Percentiles rank a stretch among this genome's conserved stretches.
These are phyloP conservation scores for Dolichomitus sp. DNA, from an alignment of 2,888 invertebrate species.

Conservation along the genomic window DNA sequence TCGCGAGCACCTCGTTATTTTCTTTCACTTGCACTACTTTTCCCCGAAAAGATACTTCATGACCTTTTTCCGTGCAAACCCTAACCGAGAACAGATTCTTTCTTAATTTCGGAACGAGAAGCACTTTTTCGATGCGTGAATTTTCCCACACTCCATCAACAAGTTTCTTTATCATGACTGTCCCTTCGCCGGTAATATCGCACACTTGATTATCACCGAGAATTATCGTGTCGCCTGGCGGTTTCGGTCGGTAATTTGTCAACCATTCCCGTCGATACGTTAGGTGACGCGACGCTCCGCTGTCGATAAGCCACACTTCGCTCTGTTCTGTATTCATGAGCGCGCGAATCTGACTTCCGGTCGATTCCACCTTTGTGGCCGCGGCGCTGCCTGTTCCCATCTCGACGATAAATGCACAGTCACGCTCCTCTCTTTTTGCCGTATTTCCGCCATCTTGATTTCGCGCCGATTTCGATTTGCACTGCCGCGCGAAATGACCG, in stretches of 20 bases:
- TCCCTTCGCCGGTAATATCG: constrained; percentile 47
- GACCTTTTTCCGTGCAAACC: too few relatives aligned
- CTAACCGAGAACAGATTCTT: too few relatives aligned
- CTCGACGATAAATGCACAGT: constrained; percentile 57
- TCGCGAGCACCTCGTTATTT: too few relatives aligned
- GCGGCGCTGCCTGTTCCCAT: constrained; percentile 17
- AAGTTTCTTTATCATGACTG: constrained; percentile 55
- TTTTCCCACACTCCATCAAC: too few relatives aligned
- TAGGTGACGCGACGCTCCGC: too few relatives aligned
- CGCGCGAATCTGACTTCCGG: constrained; percentile 15
- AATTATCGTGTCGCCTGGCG: constrained; percentile 26
- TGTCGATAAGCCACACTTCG: too few relatives aligned
- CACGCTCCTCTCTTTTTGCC: constrained; percentile 19
- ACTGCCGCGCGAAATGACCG: constrained; percentile 66
- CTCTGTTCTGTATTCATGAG: constrained; percentile 45
- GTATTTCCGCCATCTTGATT: constrained; percentile 31
- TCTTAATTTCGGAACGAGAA: too few relatives aligned
- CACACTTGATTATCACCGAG: constrained; percentile 55
- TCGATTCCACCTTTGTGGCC: not conserved
- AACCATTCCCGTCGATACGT: too few relatives aligned
- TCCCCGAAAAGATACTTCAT: too few relatives aligned
- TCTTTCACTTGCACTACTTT: too few relatives aligned
- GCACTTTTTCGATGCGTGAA: too few relatives aligned
- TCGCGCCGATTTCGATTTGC: constrained; percentile 44
- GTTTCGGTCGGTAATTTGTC: too few relatives aligned